Base-by-base conservation (phyloP, 2,888 invertebrate species). In the Scaptomyza tumidula region DNA sequence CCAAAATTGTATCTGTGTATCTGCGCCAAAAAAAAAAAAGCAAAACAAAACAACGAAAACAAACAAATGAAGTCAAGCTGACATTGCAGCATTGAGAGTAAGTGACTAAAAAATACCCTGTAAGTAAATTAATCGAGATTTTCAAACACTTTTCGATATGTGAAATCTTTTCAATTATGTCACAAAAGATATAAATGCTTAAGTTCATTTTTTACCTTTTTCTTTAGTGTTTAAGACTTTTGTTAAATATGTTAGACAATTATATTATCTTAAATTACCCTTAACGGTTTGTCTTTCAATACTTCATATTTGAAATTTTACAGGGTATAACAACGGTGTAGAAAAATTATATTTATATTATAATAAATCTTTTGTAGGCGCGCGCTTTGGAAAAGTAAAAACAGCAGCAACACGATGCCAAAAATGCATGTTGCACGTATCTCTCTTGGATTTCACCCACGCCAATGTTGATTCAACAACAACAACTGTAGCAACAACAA, bases 381-480 rank as follows among this genome's bases (percentile, higher is more conserved):
- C 39, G 37, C 68, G 16, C 66, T 66, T 72, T 80, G 80, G 66
- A 83, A 83, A 86, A 86, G 74, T 78, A 80, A 78, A 86, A 86
- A 80, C 83, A 63, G 80, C 83, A 78, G 83, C 76, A 63, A 72
- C 80, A 71, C 68, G 76, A 83, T 56, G 72, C 78, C 80, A 67
- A 73, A 78, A 82, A 80, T 80, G 63, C 76, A 74, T 83, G 83
- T 67, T 80, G 63, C 75, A 74, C 86, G 83, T 67, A 75, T 86
- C 83, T 86, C 19, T 16, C 71, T 70, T 71, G 72, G 65, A 87
- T 86, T 85, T 85, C 85, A 85, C 87, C 87, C 85, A 86, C 85
- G 85, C 84, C 56, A 70, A 48, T 45, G 56, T 56, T 70, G 59
- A 71, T 72, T 59, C 58, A 48, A 60, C 76, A 49, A 16, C 55